phyloP scores from a whole-genome alignment of 1,140 invertebrate species.

The Scaptomyza montana region DNA sequence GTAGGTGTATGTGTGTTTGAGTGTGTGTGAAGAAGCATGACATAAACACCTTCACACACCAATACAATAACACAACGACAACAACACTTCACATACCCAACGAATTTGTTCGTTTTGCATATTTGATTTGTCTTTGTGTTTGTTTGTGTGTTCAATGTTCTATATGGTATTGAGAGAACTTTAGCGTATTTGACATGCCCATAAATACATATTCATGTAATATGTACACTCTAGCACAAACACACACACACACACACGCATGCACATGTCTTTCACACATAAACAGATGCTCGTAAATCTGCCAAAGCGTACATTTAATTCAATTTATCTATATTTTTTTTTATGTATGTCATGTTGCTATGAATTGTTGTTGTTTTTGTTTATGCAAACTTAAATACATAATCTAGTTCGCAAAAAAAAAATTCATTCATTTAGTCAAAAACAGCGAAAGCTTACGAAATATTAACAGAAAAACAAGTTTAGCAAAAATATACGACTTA shows the following conservation, averaged over 20 bases:
- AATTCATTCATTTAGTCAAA: constrained; percentile 3
- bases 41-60: constrained; percentile 30
- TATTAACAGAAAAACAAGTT: background rate
- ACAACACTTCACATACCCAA: constrained; percentile 17
- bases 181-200: constrained; percentile 70
- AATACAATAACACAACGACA: constrained; percentile 6
- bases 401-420: constrained; percentile 45
- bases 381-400: constrained; percentile 39
- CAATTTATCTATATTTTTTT: constrained; percentile 46
- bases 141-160: constrained; percentile 54
- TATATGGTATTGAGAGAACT: constrained; percentile 76
- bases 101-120: constrained; percentile 73
- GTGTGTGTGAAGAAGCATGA: constrained; percentile 24
- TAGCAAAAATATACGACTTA: too few relatives aligned
- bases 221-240: constrained; percentile 17
- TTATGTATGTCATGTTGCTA: too few relatives aligned
- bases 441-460: constrained; percentile 1
- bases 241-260: background rate
- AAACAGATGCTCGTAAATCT: constrained; percentile 73
- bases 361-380: background rate
- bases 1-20: constrained; percentile 1
- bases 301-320: constrained; percentile 70
- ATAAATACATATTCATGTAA: constrained; percentile 33
- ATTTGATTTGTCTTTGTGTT: constrained; percentile 69
- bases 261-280: constrained; percentile 5